Percentiles rank a stretch among this genome's conserved stretches.
These are phyloP conservation scores for Patiria miniata DNA, from an alignment of 35 echinoderm and acorn worm species.

Conservation along the genomic window DNA sequence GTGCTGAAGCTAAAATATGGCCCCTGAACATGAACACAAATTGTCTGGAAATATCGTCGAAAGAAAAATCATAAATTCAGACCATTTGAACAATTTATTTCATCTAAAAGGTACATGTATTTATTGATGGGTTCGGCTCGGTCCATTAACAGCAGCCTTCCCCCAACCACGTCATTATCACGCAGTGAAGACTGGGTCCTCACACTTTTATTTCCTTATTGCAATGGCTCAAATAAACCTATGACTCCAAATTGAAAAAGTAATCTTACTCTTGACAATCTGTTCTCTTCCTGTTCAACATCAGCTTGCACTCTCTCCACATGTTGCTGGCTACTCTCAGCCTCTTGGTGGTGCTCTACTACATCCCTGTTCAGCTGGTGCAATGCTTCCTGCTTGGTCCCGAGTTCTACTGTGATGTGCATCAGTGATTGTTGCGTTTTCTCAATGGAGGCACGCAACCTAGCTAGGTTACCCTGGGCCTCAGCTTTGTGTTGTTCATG, in stretches of 20 bases:
- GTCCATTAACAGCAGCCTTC: too few species aligned
- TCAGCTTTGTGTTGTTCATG: conserved; percentile 51
- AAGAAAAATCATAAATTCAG: too few species aligned
- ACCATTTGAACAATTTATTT: too few species aligned
- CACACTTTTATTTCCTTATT: too few species aligned
- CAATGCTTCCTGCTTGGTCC: conserved; percentile 54
- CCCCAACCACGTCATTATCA: too few species aligned
- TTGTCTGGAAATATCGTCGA: too few species aligned
- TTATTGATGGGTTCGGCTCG: too few species aligned
- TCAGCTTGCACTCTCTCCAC: conserved; percentile 50
- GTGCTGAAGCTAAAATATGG: too few species aligned
- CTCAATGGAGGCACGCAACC: neutral
- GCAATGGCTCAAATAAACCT: too few species aligned
- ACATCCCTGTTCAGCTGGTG: conserved; percentile 39
- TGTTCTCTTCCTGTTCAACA: conserved; percentile 58
- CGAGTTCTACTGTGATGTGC: conserved; percentile 1
- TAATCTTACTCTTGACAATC: conserved; percentile 55
- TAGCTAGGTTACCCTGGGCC: conserved; percentile 18
- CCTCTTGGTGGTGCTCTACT: conserved; percentile 48
- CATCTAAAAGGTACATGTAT: too few species aligned
- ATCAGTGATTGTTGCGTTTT: conserved; percentile 20
- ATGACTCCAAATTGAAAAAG: neutral
- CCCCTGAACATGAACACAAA: too few species aligned
- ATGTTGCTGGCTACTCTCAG: conserved; percentile 38
- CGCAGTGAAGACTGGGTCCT: too few species aligned